Conservation (phyloP, 2,113 vertebrate species). For the Oriolus oriolus region DNA sequence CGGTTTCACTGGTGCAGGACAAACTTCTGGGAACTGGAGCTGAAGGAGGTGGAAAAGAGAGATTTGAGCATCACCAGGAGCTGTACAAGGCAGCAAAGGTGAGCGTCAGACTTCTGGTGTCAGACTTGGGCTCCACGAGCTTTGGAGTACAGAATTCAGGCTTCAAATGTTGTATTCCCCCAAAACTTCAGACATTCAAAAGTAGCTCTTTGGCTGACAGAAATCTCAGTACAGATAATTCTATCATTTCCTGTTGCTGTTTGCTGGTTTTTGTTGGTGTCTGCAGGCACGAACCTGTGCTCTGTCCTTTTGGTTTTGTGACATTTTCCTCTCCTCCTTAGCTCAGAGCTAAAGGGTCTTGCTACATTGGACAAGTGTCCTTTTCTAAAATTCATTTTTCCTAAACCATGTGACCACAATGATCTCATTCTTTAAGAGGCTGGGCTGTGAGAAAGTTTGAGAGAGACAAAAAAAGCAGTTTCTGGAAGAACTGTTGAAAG, state of each 20-base stretch:
- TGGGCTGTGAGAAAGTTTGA: not conserved
- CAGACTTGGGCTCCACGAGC: not conserved
- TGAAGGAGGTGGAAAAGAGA: not conserved
- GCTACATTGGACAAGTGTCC: not conserved
- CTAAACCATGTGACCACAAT: not conserved
- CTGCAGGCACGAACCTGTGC: not conserved
- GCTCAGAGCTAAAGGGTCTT: not conserved
- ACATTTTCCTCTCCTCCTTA: not conserved
- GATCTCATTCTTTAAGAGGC: not conserved
- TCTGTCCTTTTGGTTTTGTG: not conserved
- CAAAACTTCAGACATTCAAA: not conserved
- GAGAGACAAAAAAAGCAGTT: not conserved
- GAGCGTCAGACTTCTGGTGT: not conserved
- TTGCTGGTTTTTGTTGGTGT: not conserved
- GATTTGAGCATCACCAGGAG: not conserved
- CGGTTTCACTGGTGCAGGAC: not conserved
- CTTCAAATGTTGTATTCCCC: not conserved
- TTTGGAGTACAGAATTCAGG: not conserved
- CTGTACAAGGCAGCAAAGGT: not conserved
- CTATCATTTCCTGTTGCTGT: not conserved
- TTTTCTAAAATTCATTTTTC: not conserved
- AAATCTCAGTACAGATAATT: not conserved
- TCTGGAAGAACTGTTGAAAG: slow-evolving; percentile 1
- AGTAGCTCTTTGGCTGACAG: not conserved
- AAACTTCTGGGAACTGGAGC: not conserved